phyloP scores from a whole-genome alignment of 2,113 vertebrate genomes.

The Lipotes vexillifer region DNA sequence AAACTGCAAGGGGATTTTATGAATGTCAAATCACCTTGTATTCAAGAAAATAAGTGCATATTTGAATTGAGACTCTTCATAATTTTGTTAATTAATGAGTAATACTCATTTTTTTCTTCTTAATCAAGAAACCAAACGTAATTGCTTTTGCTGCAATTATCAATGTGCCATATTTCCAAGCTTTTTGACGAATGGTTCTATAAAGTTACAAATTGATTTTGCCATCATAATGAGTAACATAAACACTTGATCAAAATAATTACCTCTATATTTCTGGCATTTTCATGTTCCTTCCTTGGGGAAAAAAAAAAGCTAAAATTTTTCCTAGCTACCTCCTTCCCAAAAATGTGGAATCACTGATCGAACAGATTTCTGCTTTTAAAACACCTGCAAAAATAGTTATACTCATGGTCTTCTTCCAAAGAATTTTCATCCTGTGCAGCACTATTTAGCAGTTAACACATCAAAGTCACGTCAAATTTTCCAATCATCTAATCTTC shows the following conservation, averaged over 20 bases:
- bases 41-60: background rate
- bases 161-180: constrained; percentile 20
- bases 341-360: constrained; percentile 36
- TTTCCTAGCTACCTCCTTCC: constrained; percentile 14
- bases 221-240: constrained; percentile 12
- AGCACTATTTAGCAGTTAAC: constrained; percentile 47
- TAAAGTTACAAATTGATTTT: constrained; percentile 37
- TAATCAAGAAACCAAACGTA: constrained; percentile 48
- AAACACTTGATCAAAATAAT: constrained; percentile 57
- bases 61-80: background rate
- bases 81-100: constrained; percentile 18
- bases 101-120: constrained; percentile 42
- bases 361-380: constrained; percentile 42
- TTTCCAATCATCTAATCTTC: constrained; percentile 63
- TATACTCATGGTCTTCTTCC: constrained; percentile 33
- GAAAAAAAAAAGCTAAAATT: background rate
- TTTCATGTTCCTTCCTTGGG: background rate
- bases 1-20: background rate
- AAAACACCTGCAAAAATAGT: constrained; percentile 64
- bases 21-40: background rate
- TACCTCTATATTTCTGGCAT: constrained; percentile 17
- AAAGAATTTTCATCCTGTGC: constrained; percentile 56
- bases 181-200: constrained; percentile 59
- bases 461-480: constrained; percentile 65
- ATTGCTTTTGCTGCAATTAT: constrained; percentile 41